A percentile compares a stretch with the other conserved stretches of the same genome.
Conservation (phyloP, 2,888 invertebrate species). For the Drosophila cracens region DNA sequence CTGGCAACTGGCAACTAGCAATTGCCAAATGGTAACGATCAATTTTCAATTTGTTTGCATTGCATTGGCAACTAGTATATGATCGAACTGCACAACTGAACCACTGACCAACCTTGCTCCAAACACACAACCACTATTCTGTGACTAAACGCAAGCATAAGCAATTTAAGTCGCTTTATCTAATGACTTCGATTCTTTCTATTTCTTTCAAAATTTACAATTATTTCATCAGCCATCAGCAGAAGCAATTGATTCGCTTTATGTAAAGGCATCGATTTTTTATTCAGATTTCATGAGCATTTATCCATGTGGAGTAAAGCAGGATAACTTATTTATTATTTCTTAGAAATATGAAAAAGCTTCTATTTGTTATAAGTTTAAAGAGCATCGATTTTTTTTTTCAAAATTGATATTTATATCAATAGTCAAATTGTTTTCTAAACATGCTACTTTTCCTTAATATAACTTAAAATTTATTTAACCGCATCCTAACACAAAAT, state of each 20-base stretch:
- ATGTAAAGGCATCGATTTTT: not conserved
- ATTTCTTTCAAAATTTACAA: not conserved
- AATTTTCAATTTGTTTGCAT: constrained; percentile 71
- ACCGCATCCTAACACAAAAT: not conserved
- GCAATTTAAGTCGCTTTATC: constrained; percentile 47
- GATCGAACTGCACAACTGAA: constrained; percentile 38
- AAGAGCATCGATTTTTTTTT: not conserved
- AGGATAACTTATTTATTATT: not conserved
- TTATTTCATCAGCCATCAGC: not conserved
- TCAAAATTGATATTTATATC: not conserved
- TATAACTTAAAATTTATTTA: no score
- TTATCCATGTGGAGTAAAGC: not conserved
- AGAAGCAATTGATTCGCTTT: not conserved
- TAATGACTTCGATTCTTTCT: not conserved
- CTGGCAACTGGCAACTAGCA: constrained; percentile 47
- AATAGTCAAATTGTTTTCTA: no score
- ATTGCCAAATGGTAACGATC: constrained; percentile 37
- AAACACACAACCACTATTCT: not conserved
- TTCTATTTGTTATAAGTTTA: not conserved
- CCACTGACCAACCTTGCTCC: constrained; percentile 16
- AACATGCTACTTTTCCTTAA: not conserved
- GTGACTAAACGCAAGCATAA: constrained; percentile 14
- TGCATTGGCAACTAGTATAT: constrained; percentile 48
- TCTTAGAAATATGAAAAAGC: not conserved
- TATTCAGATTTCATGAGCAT: not conserved